Base-by-base conservation (phyloP, 2,888 invertebrate genomes). In the Metallyticus violacea region DNA sequence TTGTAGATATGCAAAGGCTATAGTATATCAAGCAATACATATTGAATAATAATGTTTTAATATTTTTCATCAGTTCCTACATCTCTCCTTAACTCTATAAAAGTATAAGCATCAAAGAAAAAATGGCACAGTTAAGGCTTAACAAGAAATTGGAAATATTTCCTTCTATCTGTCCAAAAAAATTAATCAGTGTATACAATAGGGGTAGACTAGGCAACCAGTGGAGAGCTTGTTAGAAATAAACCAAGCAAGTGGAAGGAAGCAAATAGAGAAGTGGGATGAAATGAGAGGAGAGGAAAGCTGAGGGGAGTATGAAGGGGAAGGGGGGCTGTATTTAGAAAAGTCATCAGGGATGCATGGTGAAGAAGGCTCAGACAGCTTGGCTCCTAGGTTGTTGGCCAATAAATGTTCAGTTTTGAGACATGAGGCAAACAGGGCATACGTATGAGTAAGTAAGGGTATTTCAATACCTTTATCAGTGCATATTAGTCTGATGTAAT, bases 401-500 rank as follows among this genome's bases (percentile, higher is more conserved):
- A 40, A 26, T 27, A 26, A 27, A 40, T 28, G 83, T 81, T 86
- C 85, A 86, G 87, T 87, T 84, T 86, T 87, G 85, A 88, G 88
- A 87, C 84, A 88, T 88, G 88, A 87, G 88, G 87, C 88, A 85
- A 29, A 40, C 84, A 77, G 77, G 30, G 83, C 88, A 81, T 84
- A 88, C 88, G 88, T 86, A 88, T 88, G 88, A 88, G 88, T 88
- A 84, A 88, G 88, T 88, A 88, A 6, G n/a, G n/a, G n/a, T n/a
- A n/a, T n/a, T n/a, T n/a, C n/a, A n/a, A n/a, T n/a, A n/a, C n/a
- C n/a, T n/a, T n/a, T n/a, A n/a, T n/a, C n/a, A n/a, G n/a, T n/a
- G n/a, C n/a, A n/a, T n/a, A n/a, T n/a, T n/a, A n/a, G n/a, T n/a
- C n/a, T n/a, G n/a, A n/a, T n/a, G n/a, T n/a, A n/a, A n/a, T n/a